phyloP scores from a whole-genome alignment of 1,140 invertebrate genomes.

The Drosophila yakuba region DNA sequence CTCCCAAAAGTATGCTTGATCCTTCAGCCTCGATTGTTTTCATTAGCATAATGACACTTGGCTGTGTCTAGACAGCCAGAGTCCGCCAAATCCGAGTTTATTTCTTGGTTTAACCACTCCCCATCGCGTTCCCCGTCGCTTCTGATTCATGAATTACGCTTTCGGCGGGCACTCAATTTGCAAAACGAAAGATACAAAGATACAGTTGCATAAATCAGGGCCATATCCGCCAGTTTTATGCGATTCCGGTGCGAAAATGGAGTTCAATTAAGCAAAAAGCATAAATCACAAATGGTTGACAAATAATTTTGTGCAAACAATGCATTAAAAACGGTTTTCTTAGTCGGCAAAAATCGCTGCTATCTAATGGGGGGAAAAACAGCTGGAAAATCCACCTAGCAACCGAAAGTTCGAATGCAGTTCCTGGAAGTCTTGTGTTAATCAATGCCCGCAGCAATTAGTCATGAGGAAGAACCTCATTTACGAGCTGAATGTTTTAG shows the following conservation, averaged over 20 bases:
- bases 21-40: constrained; percentile 42
- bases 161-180: constrained; percentile 3
- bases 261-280: constrained; percentile 58
- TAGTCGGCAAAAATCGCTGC: constrained; percentile 3
- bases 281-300: constrained; percentile 65
- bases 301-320: constrained; percentile 29
- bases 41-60: constrained; percentile 74
- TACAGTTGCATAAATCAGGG: constrained; percentile 29
- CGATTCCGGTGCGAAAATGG: constrained; percentile 51
- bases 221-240: constrained; percentile 11
- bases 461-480: constrained; percentile 37
- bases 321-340: constrained; percentile 39
- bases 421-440: constrained; percentile 20
- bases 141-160: constrained; percentile 12
- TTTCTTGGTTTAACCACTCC: constrained; percentile 7
- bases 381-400: constrained; percentile 12
- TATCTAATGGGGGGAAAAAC: neutral
- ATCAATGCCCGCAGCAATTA: constrained; percentile 36
- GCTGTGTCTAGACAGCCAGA: constrained; percentile 62
- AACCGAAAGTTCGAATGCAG: constrained; percentile 30
- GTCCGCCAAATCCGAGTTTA: constrained; percentile 20
- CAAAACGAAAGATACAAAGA: constrained; percentile 1
- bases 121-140: neutral
- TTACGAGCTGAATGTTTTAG: neutral
- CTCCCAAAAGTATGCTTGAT: constrained; percentile 52